Conservation (phyloP, 1,140 invertebrate genomes). For the Zeugodacus cucurbitae region DNA sequence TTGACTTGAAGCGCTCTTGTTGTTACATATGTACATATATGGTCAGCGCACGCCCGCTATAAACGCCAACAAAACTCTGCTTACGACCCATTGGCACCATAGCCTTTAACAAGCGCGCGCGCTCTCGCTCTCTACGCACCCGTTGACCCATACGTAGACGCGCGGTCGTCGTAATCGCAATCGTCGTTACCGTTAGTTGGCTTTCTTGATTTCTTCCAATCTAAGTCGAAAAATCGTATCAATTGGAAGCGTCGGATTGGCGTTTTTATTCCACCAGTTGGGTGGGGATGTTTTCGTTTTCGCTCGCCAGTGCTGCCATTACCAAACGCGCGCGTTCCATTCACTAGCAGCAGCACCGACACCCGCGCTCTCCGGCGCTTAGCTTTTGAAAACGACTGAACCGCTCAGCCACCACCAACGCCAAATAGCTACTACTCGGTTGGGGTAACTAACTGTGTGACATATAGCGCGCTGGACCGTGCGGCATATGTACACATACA, state of each 20-base stretch:
- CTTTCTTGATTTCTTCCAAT: slow-evolving; percentile 59
- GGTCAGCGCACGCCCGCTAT: background rate
- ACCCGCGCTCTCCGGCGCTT: background rate
- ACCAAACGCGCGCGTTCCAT: background rate
- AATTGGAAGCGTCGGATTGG: slow-evolving; percentile 52
- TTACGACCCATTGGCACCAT: background rate
- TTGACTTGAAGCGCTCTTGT: background rate
- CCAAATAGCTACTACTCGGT: background rate
- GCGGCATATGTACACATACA: background rate
- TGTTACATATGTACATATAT: too few relatives aligned
- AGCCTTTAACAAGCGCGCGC: background rate
- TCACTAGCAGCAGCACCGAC: background rate
- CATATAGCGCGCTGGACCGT: background rate
- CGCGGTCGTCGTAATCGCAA: background rate
- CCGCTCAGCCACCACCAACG: background rate
- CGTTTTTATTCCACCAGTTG: slow-evolving; percentile 17
- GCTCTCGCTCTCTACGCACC: background rate
- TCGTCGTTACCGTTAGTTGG: slow-evolving; percentile 47
- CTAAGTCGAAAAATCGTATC: slow-evolving; percentile 57
- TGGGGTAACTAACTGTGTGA: background rate
- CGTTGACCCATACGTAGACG: slow-evolving; percentile 44
- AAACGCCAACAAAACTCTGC: background rate
- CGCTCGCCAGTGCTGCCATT: background rate
- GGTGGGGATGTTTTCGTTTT: slow-evolving; percentile 37
- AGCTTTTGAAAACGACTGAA: background rate